phyloP scores from a whole-genome alignment of 2,888 invertebrate genomes.

The Metopia argyrocephala region DNA sequence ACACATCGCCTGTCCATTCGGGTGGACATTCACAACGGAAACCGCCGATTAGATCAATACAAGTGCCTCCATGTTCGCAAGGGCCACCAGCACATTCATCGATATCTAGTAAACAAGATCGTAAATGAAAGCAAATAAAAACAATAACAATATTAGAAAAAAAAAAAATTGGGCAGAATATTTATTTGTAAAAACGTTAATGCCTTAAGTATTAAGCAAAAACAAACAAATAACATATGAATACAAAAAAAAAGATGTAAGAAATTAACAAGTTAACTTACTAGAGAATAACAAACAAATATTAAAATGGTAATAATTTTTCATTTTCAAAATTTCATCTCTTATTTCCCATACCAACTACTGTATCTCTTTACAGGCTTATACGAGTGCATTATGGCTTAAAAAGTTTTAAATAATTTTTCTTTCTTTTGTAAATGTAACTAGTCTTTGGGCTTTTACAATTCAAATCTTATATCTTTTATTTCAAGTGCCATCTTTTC shows the following conservation, averaged over 20 bases:
- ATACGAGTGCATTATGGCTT: no score
- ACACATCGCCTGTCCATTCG: constrained; percentile 92
- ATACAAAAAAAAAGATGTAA: no score
- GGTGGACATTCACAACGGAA: constrained; percentile 92
- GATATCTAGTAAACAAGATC: constrained; percentile 81
- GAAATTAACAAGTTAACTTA: no score
- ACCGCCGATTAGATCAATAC: constrained; percentile 90
- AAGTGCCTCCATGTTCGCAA: constrained; percentile 93
- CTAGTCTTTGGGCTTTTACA: background rate
- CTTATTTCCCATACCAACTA: no score
- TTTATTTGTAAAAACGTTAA: no score
- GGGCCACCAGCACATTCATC: constrained; percentile 95
- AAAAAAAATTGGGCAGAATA: background rate
- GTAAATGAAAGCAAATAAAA: constrained; percentile 26
- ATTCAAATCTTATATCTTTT: constrained; percentile 50
- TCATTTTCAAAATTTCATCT: no score
- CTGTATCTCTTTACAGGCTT: no score
- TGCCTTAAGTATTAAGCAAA: no score
- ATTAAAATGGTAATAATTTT: no score
- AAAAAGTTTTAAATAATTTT: background rate
- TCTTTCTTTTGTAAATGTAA: background rate
- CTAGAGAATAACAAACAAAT: no score
- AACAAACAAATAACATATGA: no score
- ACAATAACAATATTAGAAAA: constrained; percentile 18
- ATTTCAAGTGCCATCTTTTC: constrained; percentile 55